Percentiles rank a stretch among this genome's conserved stretches.
Evolutionary conservation across 2,113 vertebrate species (phyloP).

Genomic region (Dromaius novaehollandiae): DNA sequence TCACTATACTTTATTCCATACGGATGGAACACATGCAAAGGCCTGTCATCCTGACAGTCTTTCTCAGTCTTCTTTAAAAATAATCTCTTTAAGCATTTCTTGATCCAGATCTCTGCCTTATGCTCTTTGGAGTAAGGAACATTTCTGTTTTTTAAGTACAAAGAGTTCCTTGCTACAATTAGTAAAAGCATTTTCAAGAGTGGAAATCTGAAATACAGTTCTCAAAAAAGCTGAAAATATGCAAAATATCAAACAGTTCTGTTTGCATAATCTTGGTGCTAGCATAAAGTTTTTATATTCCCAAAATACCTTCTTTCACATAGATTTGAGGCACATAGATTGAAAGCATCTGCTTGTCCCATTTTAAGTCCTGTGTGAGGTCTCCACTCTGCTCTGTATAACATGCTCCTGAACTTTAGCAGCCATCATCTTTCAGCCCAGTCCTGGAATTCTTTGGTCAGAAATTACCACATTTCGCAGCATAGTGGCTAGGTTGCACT

Average conservation of each 20-base stretch:
- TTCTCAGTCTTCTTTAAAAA: constrained; percentile 62
- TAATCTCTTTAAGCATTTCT: constrained; percentile 45
- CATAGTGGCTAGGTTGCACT: background rate
- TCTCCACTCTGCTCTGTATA: background rate
- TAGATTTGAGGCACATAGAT: background rate
- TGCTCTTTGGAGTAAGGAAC: constrained; percentile 28
- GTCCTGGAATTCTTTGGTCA: background rate
- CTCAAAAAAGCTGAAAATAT: background rate
- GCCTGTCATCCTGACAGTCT: constrained; percentile 46
- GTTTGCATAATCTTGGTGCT: background rate
- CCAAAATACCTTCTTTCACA: background rate
- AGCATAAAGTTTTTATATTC: background rate
- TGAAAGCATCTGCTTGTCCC: background rate
- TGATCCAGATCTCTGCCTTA: constrained; percentile 60
- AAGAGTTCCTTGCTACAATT: constrained; percentile 50
- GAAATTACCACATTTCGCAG: background rate
- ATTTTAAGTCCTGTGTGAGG: background rate
- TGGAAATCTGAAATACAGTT: background rate
- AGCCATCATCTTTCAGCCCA: background rate
- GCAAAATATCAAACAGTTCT: background rate
- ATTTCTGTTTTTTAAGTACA: constrained; percentile 24
- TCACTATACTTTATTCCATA: constrained; percentile 10
- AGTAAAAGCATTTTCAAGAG: constrained; percentile 3
- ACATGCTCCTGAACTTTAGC: background rate
- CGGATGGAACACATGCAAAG: background rate